Evolutionary conservation across 2,888 invertebrate genomes (phyloP).

Genomic region (Drosophila demipolita): DNA sequence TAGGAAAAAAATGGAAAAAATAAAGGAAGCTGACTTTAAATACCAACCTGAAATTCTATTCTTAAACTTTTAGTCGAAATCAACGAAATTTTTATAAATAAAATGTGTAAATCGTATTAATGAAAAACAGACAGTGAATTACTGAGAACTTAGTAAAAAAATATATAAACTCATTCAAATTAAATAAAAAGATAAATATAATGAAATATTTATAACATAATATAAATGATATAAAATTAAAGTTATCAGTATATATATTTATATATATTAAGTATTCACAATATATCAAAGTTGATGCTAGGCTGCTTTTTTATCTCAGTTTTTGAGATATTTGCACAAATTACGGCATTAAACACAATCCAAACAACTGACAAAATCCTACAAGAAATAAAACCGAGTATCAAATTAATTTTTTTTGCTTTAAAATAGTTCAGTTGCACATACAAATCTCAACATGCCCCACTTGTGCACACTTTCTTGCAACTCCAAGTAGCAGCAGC

Average conservation of each 20-base stretch:
- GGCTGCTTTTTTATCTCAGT: background rate
- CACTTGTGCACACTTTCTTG: conserved; percentile 11
- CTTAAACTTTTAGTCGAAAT: no score
- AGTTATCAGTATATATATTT: no score
- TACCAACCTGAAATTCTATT: background rate
- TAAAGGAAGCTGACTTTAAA: background rate
- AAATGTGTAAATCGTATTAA: background rate
- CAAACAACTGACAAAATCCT: background rate
- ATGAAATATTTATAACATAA: no score
- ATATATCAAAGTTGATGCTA: background rate
- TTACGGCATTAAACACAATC: conserved; percentile 1
- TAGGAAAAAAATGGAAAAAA: background rate
- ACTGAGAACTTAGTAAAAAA: no score
- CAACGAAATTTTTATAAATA: background rate
- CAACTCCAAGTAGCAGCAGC: conserved; percentile 18
- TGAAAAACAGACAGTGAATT: background rate
- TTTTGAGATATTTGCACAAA: conserved; percentile 3
- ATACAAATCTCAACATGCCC: conserved; percentile 33
- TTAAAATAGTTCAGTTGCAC: conserved; percentile 32
- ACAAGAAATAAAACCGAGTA: conserved; percentile 6
- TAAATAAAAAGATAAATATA: no score
- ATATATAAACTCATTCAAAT: no score
- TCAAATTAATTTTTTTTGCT: conserved; percentile 25
- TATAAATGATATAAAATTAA: background rate
- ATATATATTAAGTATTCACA: background rate